phyloP scores from a whole-genome alignment of 2,888 invertebrate genomes.

The Folsomia candida region DNA sequence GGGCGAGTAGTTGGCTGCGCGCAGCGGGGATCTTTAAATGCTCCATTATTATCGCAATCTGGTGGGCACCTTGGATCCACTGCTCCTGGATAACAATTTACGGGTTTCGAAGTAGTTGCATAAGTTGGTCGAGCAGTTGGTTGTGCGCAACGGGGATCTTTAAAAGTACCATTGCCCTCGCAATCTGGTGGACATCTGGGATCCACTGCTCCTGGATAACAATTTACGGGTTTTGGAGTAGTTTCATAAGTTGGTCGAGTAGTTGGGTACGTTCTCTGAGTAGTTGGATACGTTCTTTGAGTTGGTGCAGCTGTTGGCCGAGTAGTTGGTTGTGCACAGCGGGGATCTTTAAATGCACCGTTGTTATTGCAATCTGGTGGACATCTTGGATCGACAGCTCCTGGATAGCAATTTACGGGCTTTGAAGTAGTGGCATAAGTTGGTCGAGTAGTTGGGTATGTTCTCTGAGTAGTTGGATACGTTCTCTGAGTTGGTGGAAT shows the following conservation, averaged over 20 bases:
- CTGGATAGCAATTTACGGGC: background rate
- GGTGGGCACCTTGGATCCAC: slow-evolving; percentile 25
- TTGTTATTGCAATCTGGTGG: slow-evolving; percentile 27
- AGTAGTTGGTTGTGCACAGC: background rate
- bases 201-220: slow-evolving; percentile 1
- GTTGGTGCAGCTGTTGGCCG: background rate
- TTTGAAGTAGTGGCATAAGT: too few relatives aligned
- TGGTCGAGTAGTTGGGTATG: too few relatives aligned
- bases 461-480: too few relatives aligned
- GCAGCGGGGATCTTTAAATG: slow-evolving; percentile 7
- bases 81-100: background rate
- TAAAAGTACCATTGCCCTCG: slow-evolving; percentile 12
- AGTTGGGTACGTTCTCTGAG: background rate
- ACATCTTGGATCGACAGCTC: slow-evolving; percentile 4
- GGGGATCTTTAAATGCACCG: slow-evolving; percentile 4
- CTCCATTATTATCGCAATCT: slow-evolving; percentile 21
- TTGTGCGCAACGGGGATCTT: background rate
- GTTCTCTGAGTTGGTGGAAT: too few relatives aligned
- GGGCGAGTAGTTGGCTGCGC: slow-evolving; percentile 16
- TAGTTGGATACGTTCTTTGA: too few relatives aligned
- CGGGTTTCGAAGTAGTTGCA: background rate
- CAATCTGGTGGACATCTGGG: slow-evolving; percentile 19
- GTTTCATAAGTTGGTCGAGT: slow-evolving; percentile 13
- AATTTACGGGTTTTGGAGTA: background rate
- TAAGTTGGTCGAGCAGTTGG: background rate